Conservation (phyloP, 1,140 invertebrate genomes). For the Drosophila dunni region DNA sequence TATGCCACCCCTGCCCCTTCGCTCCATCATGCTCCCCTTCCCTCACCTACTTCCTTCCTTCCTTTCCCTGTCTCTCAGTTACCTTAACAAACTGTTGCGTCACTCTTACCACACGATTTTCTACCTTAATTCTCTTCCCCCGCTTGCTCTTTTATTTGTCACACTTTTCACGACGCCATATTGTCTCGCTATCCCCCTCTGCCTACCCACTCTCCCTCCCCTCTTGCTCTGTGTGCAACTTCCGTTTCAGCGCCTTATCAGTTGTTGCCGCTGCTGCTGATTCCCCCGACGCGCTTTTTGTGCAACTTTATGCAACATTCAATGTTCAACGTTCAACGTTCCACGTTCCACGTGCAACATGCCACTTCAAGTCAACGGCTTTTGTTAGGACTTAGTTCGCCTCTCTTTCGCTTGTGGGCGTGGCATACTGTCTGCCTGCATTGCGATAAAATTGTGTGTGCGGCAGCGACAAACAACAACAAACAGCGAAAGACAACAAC, state of each 20-base stretch:
- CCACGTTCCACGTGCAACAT: slow-evolving; percentile 33
- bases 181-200: slow-evolving; percentile 41
- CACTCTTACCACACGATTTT: background rate
- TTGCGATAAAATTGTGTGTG: slow-evolving; percentile 65
- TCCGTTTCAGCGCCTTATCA: slow-evolving; percentile 70
- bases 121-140: slow-evolving; percentile 22
- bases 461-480: background rate
- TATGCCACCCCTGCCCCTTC: slow-evolving; percentile 15
- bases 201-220: slow-evolving; percentile 30
- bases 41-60: background rate
- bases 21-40: no score
- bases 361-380: slow-evolving; percentile 62
- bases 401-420: slow-evolving; percentile 17
- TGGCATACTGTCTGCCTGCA: slow-evolving; percentile 54
- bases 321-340: slow-evolving; percentile 39
- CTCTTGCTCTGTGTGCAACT: slow-evolving; percentile 49
- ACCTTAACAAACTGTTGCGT: slow-evolving; percentile 64
- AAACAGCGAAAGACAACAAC: slow-evolving; percentile 18
- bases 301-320: slow-evolving; percentile 67
- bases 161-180: slow-evolving; percentile 50
- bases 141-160: slow-evolving; percentile 57
- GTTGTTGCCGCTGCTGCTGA: slow-evolving; percentile 42
- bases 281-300: slow-evolving; percentile 66
- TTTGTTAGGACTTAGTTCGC: slow-evolving; percentile 58
- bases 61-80: background rate